Evolutionary conservation across 2,797 vertebrate species (phyloP).

Genomic region (Coccyzus lansbergi): DNA sequence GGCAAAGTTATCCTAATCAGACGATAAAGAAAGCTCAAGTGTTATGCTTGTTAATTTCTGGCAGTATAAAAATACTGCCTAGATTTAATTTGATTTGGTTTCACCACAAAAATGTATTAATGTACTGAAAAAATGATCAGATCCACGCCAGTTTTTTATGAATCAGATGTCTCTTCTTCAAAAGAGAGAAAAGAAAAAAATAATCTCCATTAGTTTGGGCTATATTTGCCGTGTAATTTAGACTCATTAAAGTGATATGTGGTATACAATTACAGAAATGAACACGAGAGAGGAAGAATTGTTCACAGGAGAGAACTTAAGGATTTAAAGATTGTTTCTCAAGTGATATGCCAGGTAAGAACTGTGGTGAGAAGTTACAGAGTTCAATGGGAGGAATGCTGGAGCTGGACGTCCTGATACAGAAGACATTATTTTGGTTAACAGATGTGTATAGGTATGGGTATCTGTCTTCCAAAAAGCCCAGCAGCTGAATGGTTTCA

Average conservation of each 20-base stretch:
- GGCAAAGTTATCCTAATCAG: neutral
- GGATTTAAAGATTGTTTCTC: neutral
- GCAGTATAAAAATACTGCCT: neutral
- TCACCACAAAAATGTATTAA: neutral
- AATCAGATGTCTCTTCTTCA: neutral
- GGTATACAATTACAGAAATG: neutral
- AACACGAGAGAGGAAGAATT: neutral
- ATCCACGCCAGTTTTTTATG: neutral
- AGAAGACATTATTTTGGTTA: neutral
- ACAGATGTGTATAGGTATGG: neutral
- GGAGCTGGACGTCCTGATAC: neutral
- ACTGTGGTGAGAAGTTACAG: neutral
- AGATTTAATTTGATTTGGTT: constrained; percentile 1
- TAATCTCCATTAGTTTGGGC: neutral
- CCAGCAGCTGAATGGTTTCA: neutral
- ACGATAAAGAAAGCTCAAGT: neutral
- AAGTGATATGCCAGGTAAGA: neutral
- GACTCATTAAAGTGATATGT: neutral
- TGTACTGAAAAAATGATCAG: neutral
- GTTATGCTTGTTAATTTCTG: neutral
- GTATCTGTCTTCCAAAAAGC: neutral
- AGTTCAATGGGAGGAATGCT: neutral
- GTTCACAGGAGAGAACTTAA: rapidly evolving
- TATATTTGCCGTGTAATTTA: neutral
- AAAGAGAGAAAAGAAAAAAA: neutral